Conservation (phyloP, 2,797 vertebrate genomes). For the Microctenopoma lineatum region DNA sequence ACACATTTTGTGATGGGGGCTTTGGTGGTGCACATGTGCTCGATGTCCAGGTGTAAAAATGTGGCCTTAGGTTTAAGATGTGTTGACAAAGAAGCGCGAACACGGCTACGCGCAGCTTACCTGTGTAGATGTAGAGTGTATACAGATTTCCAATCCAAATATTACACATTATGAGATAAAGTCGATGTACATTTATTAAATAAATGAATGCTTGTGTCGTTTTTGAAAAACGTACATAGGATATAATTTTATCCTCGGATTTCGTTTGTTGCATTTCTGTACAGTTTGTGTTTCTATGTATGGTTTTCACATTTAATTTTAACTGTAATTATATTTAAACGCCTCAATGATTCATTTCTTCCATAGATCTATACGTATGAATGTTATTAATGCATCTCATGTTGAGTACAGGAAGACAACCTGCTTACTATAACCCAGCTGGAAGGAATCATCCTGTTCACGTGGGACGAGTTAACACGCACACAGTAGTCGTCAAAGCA, state of each 20-base stretch:
- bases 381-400: constrained; percentile 51
- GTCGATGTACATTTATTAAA: constrained; percentile 60
- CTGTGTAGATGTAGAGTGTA: constrained; percentile 22
- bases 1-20: constrained; percentile 24
- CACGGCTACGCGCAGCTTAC: constrained; percentile 4
- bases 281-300: constrained; percentile 62
- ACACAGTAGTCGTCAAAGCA: constrained; percentile 16
- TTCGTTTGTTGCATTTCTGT: constrained; percentile 65
- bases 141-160: constrained; percentile 32
- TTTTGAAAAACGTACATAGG: constrained; percentile 59
- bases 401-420: constrained; percentile 33
- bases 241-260: constrained; percentile 46
- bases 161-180: constrained; percentile 28
- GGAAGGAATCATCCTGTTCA: constrained; percentile 45
- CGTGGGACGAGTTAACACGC: constrained; percentile 33
- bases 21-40: constrained; percentile 1
- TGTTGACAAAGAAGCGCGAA: constrained; percentile 8
- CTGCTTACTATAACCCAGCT: constrained; percentile 12
- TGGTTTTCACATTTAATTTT: constrained; percentile 52
- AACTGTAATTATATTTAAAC: constrained; percentile 79
- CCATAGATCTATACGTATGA: constrained; percentile 51
- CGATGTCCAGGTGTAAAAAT: constrained; percentile 36
- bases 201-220: constrained; percentile 61
- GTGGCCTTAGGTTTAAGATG: constrained; percentile 69
- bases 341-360: constrained; percentile 41